Conservation (phyloP, 2,113 vertebrate species). For the Forbesichthys agassizii region DNA sequence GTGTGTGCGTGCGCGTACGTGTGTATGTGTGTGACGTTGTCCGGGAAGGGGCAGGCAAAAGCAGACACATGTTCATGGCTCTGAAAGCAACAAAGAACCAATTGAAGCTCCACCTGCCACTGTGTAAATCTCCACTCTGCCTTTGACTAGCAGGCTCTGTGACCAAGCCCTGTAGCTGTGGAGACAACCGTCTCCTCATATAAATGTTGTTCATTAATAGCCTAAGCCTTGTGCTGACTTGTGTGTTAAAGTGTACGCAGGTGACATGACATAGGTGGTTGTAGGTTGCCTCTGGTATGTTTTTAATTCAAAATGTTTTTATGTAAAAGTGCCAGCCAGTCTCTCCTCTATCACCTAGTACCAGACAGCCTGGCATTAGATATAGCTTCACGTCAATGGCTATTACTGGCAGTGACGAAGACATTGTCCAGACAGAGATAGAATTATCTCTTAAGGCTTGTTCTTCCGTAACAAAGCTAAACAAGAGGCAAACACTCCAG, state of each 20-base stretch:
- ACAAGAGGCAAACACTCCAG: constrained; percentile 38
- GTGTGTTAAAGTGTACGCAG: constrained; percentile 12
- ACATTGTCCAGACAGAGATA: constrained; percentile 60
- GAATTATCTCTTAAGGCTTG: constrained; percentile 35
- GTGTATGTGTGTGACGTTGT: constrained; percentile 12
- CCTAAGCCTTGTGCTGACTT: constrained; percentile 48
- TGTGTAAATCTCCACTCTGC: constrained; percentile 58
- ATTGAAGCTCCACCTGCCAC: constrained; percentile 73
- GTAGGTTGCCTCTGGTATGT: no score
- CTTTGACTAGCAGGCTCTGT: constrained; percentile 65
- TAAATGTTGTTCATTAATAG: neutral
- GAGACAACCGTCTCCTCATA: constrained; percentile 8
- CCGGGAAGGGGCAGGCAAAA: constrained; percentile 53
- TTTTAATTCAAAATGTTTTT: no score
- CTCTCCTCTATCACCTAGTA: constrained; percentile 8
- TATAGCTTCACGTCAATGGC: constrained; percentile 35
- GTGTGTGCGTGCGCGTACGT: neutral
- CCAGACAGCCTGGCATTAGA: constrained; percentile 34
- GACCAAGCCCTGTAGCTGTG: constrained; percentile 18
- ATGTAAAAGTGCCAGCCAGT: neutral
- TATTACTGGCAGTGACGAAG: constrained; percentile 50
- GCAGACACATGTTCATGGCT: constrained; percentile 68
- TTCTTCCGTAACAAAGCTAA: constrained; percentile 9
- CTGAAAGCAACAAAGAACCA: constrained; percentile 71
- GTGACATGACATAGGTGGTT: no score